phyloP scores from a whole-genome alignment of 2,797 vertebrate species.

The Syndactyla subalaris region DNA sequence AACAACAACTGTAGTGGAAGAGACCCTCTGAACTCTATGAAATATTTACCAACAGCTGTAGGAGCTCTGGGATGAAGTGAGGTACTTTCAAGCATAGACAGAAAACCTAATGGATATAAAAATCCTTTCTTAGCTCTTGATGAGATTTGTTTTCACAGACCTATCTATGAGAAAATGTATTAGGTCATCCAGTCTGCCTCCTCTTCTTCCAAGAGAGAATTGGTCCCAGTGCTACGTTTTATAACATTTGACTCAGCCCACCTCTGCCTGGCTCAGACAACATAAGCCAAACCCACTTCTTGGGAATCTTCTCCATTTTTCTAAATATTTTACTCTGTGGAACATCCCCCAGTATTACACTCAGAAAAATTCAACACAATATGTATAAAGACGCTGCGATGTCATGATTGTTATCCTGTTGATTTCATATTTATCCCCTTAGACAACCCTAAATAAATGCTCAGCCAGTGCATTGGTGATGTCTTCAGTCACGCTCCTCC shows the following conservation, averaged over 20 bases:
- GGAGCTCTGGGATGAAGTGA: constrained; percentile 21
- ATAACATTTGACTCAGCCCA: background rate
- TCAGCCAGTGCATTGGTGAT: background rate
- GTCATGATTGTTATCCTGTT: background rate
- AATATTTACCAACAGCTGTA: constrained; percentile 51
- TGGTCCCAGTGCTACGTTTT: background rate
- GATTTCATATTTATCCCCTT: background rate
- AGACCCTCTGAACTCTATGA: constrained; percentile 25
- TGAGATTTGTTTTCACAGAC: constrained; percentile 24
- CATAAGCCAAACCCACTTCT: background rate
- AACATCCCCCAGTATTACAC: background rate
- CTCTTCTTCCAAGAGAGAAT: background rate
- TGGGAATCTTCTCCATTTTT: background rate
- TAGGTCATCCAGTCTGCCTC: background rate
- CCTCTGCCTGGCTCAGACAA: background rate
- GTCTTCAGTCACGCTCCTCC: background rate
- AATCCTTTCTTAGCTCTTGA: background rate
- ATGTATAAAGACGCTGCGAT: background rate
- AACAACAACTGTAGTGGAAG: constrained; percentile 8
- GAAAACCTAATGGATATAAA: constrained; percentile 44
- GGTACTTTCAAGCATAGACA: constrained; percentile 19
- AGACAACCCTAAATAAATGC: background rate
- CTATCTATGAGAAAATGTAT: background rate
- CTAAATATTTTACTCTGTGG: background rate
- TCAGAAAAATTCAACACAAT: background rate